Base-by-base conservation (phyloP, 1,140 invertebrate genomes). In the Anastrepha ludens region DNA sequence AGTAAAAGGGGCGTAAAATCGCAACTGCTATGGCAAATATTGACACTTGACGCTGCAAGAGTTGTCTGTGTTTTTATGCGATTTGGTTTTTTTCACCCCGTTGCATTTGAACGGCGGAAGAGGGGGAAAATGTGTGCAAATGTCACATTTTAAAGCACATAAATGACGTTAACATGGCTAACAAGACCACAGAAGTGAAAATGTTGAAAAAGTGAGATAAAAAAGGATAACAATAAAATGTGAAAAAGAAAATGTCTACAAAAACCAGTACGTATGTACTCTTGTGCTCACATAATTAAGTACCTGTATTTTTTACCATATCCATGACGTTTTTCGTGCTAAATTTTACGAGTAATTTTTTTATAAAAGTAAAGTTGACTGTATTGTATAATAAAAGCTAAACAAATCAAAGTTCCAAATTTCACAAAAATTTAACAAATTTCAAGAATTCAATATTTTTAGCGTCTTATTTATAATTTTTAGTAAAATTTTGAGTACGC, bases 1-100 rank as follows among this genome's bases (percentile, higher is more conserved):
- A 81, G 74, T 81, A 81, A 81, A 81, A 81, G 74, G 47, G 41
- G 74, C 74, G 47, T 55, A 81, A 81, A 81, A 81, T 81, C 74
- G 47, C 74, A 81, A 81, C 74, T 81, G 44, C 74, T 81, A 81
- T 81, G 50, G 3, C 74, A 81, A 81, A 81, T 81, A 55, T 81
- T 81, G 74, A 81, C 47, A 81, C 74, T 81, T 81, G 74, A 81
- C 74, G 74, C 55, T 81, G 44, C 74, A 58, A 74, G 44, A 39
- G 70, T n/a, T 50, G 44, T 8, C 3, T 3, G n/a, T 15, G 39
- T 74, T 4, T 74, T 44, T n/a, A 17, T 74, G 9, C n/a, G 9
- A 20, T 11, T 74, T 29, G 29, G 29, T 29, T 29, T 29, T 29
- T 74, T 44, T 74, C 4, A 6, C 4, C 11, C 41, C 15, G 60